phyloP scores from a whole-genome alignment of 2,797 vertebrate species.

The Sardinella longiceps region DNA sequence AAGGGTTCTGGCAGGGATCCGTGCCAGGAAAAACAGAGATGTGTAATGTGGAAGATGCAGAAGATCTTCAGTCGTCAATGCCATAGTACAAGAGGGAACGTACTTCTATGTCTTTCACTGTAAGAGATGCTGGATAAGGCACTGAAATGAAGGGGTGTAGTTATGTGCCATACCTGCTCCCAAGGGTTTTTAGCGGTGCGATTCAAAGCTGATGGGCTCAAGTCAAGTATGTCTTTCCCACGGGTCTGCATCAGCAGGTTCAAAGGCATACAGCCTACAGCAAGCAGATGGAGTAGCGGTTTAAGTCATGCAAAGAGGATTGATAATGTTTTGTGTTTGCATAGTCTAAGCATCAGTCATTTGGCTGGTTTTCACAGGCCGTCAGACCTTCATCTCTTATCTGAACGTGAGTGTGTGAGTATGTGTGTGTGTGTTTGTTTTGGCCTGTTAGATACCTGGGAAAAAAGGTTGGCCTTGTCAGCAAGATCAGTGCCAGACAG shows the following conservation, averaged over 20 bases:
- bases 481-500: neutral
- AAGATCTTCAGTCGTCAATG: neutral
- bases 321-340: neutral
- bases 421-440: neutral
- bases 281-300: neutral
- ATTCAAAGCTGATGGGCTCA: no score
- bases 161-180: no score
- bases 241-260: neutral
- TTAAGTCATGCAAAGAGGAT: neutral
- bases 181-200: no score
- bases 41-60: neutral
- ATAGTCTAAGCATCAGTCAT: neutral
- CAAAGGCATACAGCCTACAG: neutral
- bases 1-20: neutral
- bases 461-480: neutral
- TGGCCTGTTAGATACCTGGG: neutral
- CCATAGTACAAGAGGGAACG: no score
- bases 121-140: no score
- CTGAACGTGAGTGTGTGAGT: neutral
- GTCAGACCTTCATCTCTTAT: neutral
- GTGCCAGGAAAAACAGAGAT: neutral
- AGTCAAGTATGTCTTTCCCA: no score
- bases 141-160: no score
- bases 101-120: no score
- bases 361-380: neutral